Percentiles rank a stretch among this genome's conserved stretches.
Evolutionary conservation across 2,797 vertebrate species (phyloP).

Genomic region (Enteromius thamalakanensis): DNA sequence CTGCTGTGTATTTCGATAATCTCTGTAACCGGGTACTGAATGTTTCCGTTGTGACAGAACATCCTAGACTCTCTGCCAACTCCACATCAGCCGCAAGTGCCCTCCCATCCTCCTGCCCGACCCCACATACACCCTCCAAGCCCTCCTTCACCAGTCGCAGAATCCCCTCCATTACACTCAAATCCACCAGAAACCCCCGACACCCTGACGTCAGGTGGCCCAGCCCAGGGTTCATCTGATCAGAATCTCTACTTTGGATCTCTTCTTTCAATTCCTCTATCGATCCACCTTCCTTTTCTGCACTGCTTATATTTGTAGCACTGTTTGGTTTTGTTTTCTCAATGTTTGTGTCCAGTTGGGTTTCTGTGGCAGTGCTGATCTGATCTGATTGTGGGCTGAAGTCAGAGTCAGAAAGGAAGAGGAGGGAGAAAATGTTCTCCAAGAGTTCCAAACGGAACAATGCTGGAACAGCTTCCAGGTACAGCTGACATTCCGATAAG

Average conservation of each 20-base stretch:
- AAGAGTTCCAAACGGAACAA: constrained; percentile 91
- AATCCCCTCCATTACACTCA: constrained; percentile 83
- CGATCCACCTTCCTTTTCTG: constrained; percentile 62
- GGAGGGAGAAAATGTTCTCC: constrained; percentile 97
- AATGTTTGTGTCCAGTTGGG: neutral
- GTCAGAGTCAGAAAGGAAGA: constrained; percentile 88
- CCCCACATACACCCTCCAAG: constrained; percentile 83
- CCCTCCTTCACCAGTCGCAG: constrained; percentile 87
- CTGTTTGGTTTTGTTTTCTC: constrained; percentile 42
- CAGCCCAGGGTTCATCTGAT: constrained; percentile 75
- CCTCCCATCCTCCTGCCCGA: constrained; percentile 72
- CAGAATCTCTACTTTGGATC: constrained; percentile 54
- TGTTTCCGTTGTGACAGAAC: constrained; percentile 78
- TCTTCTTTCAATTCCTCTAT: constrained; percentile 63
- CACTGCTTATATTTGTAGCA: constrained; percentile 45
- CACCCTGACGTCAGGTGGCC: constrained; percentile 79
- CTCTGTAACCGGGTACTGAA: constrained; percentile 82
- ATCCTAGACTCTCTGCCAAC: constrained; percentile 77
- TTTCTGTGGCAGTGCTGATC: constrained; percentile 47
- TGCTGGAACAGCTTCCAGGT: constrained; percentile 83
- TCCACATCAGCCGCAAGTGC: constrained; percentile 71
- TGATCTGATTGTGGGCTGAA: constrained; percentile 72
- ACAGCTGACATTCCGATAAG: constrained; percentile 88
- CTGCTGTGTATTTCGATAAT: constrained; percentile 89
- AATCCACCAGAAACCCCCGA: constrained; percentile 87